Evolutionary conservation across 64 coral and sea anemone species (phyloP).

Genomic region (Platygyra sinensis): DNA sequence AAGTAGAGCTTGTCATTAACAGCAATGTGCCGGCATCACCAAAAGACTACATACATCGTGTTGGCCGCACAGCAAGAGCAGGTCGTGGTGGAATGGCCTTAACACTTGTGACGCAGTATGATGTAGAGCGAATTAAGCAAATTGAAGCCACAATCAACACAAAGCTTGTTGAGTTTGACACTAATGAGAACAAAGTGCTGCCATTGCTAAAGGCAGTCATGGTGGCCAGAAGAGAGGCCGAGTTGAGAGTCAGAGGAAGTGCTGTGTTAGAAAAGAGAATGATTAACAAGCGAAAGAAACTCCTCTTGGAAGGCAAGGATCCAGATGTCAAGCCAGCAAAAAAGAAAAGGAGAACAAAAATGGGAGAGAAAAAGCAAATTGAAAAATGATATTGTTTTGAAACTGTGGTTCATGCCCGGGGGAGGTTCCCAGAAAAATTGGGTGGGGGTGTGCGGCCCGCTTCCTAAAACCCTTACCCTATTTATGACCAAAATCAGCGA

Average conservation of each 20-base stretch:
- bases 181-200: slow-evolving; percentile 84
- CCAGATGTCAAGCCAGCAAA: slow-evolving; percentile 55
- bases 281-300: slow-evolving; percentile 82
- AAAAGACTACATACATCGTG: slow-evolving; percentile 96
- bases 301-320: slow-evolving; percentile 75
- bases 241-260: slow-evolving; percentile 71
- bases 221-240: slow-evolving; percentile 82
- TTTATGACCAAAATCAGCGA: no score
- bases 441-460: no score
- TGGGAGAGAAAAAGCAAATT: background rate
- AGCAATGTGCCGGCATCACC: slow-evolving; percentile 89
- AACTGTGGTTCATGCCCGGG: no score
- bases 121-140: slow-evolving; percentile 73
- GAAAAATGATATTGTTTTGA: background rate
- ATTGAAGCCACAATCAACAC: slow-evolving; percentile 83
- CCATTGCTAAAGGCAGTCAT: slow-evolving; percentile 79
- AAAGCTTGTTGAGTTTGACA: slow-evolving; percentile 79
- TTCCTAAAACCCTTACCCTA: no score
- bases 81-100: slow-evolving; percentile 89
- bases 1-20: slow-evolving; percentile 96
- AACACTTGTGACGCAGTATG: slow-evolving; percentile 92
- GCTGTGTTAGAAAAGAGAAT: slow-evolving; percentile 77
- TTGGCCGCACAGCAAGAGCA: slow-evolving; percentile 91
- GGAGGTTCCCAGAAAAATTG: no score
- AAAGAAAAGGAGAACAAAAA: slow-evolving; percentile 22